Conservation (phyloP, 1,140 invertebrate genomes). For the Tenebrio molitor region DNA sequence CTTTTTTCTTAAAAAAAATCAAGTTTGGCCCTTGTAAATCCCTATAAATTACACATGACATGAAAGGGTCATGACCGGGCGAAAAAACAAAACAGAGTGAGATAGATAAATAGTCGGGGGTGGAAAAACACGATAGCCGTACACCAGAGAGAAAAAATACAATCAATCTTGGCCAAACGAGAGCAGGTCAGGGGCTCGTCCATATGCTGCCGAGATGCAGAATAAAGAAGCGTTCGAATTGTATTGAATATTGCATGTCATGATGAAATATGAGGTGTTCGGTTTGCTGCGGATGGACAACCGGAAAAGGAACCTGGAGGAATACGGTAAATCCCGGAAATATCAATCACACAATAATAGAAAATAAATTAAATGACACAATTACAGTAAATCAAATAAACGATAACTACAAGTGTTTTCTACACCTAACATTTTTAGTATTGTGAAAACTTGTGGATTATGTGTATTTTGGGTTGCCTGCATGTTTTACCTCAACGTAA, state of each 20-base stretch:
- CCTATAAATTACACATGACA: conserved; percentile 38
- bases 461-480: too few species aligned
- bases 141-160: conserved; percentile 39
- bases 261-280: conserved; percentile 29
- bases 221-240: conserved; percentile 39
- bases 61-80: conserved; percentile 26
- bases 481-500: too few species aligned
- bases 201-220: conserved; percentile 23
- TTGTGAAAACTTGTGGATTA: too few species aligned
- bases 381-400: too few species aligned
- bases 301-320: too few species aligned
- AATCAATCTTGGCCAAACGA: conserved; percentile 27
- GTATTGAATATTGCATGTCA: conserved; percentile 42
- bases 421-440: too few species aligned
- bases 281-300: neutral
- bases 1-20: conserved; percentile 16
- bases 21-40: conserved; percentile 20
- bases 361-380: too few species aligned
- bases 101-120: conserved; percentile 31
- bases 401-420: too few species aligned
- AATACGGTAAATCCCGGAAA: too few species aligned
- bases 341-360: too few species aligned
- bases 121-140: conserved; percentile 23
- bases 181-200: conserved; percentile 15
- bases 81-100: conserved; percentile 29